These are phyloP conservation scores for Tetrax tetrax DNA, from an alignment of 2,113 vertebrate species.

Conservation along the genomic window DNA sequence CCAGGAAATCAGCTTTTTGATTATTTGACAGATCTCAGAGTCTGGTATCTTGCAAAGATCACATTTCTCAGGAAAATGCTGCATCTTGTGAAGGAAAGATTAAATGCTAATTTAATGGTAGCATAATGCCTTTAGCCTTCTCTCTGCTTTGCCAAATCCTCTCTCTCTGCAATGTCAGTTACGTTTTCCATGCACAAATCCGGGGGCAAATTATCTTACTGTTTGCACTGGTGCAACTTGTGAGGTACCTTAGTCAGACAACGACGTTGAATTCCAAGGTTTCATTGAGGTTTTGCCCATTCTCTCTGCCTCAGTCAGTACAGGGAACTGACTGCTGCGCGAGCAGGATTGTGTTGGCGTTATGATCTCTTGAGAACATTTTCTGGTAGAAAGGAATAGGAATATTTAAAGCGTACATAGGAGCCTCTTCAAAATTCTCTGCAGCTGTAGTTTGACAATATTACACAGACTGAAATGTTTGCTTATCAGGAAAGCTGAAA, in stretches of 20 bases:
- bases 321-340: background rate
- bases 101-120: slow-evolving; percentile 39
- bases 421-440: slow-evolving; percentile 69
- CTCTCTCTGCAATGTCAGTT: background rate
- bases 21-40: slow-evolving; percentile 34
- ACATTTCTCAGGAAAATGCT: slow-evolving; percentile 4
- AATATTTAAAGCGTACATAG: slow-evolving; percentile 63
- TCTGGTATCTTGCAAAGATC: slow-evolving; percentile 40
- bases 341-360: slow-evolving; percentile 44
- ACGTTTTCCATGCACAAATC: background rate
- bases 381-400: slow-evolving; percentile 44
- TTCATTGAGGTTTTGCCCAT: background rate
- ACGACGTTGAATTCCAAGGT: background rate
- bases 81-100: slow-evolving; percentile 39
- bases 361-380: slow-evolving; percentile 65
- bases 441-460: slow-evolving; percentile 73
- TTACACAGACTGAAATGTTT: slow-evolving; percentile 73
- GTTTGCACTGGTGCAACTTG: background rate
- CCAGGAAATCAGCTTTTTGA: slow-evolving; percentile 26
- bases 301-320: background rate
- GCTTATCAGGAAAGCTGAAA: slow-evolving; percentile 71
- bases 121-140: background rate
- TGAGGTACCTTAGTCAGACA: background rate
- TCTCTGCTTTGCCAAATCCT: background rate
- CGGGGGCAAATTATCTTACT: background rate